Evolutionary conservation across 2,888 invertebrate genomes (phyloP).

Genomic region (Polyommatus icarus): DNA sequence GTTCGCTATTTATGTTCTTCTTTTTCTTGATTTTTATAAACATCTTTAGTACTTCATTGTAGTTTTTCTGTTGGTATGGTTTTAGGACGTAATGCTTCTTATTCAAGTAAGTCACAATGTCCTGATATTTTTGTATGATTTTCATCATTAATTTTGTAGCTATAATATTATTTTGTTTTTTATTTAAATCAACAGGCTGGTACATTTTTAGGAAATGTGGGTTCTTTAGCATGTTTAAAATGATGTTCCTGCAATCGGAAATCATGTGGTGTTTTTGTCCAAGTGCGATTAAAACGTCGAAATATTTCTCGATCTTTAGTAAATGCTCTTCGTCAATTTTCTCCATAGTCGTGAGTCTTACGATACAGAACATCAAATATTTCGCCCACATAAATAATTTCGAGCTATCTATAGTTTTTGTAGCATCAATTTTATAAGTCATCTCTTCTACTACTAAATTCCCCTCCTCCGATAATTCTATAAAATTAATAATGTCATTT

Average conservation of each 20-base stretch:
- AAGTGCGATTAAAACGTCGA: conserved; percentile 57
- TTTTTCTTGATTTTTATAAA: conserved; percentile 71
- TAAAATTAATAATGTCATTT: conserved; percentile 56
- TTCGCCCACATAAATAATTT: conserved; percentile 68
- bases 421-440: conserved; percentile 52
- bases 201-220: conserved; percentile 65
- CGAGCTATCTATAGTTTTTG: conserved; percentile 55
- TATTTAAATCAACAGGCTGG: conserved; percentile 58
- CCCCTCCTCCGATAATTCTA: conserved; percentile 50
- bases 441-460: conserved; percentile 51
- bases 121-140: conserved; percentile 54
- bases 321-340: conserved; percentile 52
- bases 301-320: conserved; percentile 55
- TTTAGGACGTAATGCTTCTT: conserved; percentile 61
- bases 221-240: conserved; percentile 63
- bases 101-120: conserved; percentile 59
- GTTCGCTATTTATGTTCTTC: conserved; percentile 57
- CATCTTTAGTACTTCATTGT: conserved; percentile 65
- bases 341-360: conserved; percentile 59
- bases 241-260: conserved; percentile 57
- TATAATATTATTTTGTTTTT: conserved; percentile 51
- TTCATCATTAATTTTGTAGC: conserved; percentile 64
- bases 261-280: conserved; percentile 58
- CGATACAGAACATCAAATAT: conserved; percentile 64
- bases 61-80: conserved; percentile 79